Evolutionary conservation across 2,888 invertebrate species (phyloP).

Genomic region (Lepidonotus clava): DNA sequence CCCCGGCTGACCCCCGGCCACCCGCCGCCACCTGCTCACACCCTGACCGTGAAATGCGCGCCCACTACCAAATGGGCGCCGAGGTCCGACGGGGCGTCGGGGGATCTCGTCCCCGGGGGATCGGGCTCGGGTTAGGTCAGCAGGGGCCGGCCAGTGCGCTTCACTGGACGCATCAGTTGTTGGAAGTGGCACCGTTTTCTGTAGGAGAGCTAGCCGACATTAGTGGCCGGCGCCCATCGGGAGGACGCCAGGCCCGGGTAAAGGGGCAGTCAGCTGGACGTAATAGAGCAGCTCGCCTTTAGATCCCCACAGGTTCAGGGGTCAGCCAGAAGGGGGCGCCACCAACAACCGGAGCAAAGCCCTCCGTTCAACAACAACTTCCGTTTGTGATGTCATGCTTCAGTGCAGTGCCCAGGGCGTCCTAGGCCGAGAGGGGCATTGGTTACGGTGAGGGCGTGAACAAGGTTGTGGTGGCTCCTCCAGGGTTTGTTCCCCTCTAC

Average conservation of each 20-base stretch:
- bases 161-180: conserved; percentile 5
- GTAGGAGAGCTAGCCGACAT: not conserved
- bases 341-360: too few species aligned
- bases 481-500: too few species aligned
- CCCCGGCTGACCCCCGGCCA: conserved; percentile 37
- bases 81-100: not conserved
- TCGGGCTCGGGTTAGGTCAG: not conserved
- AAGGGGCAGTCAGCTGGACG: too few species aligned
- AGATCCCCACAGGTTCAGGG: too few species aligned
- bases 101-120: conserved; percentile 12
- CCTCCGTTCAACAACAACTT: too few species aligned
- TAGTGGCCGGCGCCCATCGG: too few species aligned
- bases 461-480: not conserved
- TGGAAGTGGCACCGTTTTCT: conserved; percentile 45
- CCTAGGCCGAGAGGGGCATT: not conserved
- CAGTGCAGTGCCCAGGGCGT: too few species aligned
- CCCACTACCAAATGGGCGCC: not conserved
- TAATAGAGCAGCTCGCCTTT: too few species aligned
- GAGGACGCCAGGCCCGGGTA: not conserved
- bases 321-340: too few species aligned
- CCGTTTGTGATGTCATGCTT: too few species aligned
- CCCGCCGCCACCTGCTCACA: too few species aligned
- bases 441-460: not conserved
- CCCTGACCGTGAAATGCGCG: conserved; percentile 3
- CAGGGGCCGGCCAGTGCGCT: not conserved